These are phyloP conservation scores for Muscicapa striata DNA, from an alignment of 2,797 vertebrate species.

Conservation along the genomic window DNA sequence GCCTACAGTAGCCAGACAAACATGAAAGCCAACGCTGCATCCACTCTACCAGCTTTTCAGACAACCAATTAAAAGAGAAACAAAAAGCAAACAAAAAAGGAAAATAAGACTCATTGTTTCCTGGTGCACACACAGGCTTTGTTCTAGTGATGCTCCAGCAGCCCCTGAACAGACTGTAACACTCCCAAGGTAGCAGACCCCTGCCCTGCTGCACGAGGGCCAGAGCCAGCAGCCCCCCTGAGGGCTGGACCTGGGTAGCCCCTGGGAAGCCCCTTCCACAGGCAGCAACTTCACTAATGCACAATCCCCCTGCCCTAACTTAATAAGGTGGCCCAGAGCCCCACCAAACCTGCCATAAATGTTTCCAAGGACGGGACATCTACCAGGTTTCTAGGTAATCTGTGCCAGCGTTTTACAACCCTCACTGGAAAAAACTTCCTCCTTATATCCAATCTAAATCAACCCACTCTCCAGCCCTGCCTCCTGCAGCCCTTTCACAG, in stretches of 20 bases:
- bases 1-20: not conserved
- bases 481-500: not conserved
- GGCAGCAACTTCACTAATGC: not conserved
- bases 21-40: not conserved
- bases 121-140: not conserved
- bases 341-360: not conserved
- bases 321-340: not conserved
- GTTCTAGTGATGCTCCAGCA: not conserved
- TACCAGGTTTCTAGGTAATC: not conserved
- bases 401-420: not conserved
- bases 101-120: slow-evolving; percentile 23
- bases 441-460: not conserved
- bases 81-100: not conserved
- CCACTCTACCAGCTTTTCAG: not conserved
- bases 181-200: not conserved
- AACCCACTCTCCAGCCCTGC: not conserved
- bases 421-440: not conserved
- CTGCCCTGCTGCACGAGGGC: fast-evolving
- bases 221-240: not conserved
- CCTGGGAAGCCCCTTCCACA: not conserved
- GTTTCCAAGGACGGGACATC: not conserved
- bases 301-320: not conserved
- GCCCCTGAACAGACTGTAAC: not conserved
- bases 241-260: not conserved
- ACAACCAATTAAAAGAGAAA: not conserved